Evolutionary conservation across 2,888 invertebrate species (phyloP).

Genomic region (Drosophila ezoana): DNA sequence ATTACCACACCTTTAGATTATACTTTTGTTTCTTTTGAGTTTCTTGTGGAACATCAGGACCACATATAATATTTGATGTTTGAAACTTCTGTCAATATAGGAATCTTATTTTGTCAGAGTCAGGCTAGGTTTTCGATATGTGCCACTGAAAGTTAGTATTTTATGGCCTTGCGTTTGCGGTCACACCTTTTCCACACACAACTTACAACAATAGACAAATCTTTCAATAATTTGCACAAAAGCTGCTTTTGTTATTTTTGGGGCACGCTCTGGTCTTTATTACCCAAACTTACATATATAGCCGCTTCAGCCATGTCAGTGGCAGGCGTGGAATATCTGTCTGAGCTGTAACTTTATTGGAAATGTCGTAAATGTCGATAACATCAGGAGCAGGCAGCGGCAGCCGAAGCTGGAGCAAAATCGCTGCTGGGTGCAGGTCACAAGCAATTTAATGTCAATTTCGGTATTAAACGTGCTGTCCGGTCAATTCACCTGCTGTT

Average conservation of each 20-base stretch:
- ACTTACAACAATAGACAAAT: constrained; percentile 43
- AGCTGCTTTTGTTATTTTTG: constrained; percentile 56
- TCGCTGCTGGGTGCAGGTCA: constrained; percentile 63
- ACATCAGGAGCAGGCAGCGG: constrained; percentile 47
- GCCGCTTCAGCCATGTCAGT: constrained; percentile 30
- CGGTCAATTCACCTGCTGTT: constrained; percentile 70
- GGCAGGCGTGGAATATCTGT: constrained; percentile 53
- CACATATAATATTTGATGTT: too few relatives aligned
- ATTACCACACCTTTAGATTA: too few relatives aligned
- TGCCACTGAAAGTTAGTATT: background rate
- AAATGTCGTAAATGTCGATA: constrained; percentile 81
- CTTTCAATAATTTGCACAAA: constrained; percentile 66
- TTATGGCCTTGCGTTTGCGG: constrained; percentile 1
- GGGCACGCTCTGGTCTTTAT: constrained; percentile 19
- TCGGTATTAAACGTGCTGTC: constrained; percentile 76
- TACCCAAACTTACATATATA: background rate
- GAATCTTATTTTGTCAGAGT: too few relatives aligned
- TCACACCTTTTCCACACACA: constrained; percentile 22
- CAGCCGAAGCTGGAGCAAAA: constrained; percentile 25
- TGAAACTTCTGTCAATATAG: too few relatives aligned
- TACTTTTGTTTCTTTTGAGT: too few relatives aligned
- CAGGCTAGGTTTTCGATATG: too few relatives aligned
- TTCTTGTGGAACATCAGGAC: too few relatives aligned
- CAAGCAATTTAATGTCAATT: constrained; percentile 81
- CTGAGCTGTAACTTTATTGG: constrained; percentile 74